Evolutionary conservation across 2,113 vertebrate genomes (phyloP), one percentile per base, ranked within the genome.

Genomic region (Hippolais icterina): DNA sequence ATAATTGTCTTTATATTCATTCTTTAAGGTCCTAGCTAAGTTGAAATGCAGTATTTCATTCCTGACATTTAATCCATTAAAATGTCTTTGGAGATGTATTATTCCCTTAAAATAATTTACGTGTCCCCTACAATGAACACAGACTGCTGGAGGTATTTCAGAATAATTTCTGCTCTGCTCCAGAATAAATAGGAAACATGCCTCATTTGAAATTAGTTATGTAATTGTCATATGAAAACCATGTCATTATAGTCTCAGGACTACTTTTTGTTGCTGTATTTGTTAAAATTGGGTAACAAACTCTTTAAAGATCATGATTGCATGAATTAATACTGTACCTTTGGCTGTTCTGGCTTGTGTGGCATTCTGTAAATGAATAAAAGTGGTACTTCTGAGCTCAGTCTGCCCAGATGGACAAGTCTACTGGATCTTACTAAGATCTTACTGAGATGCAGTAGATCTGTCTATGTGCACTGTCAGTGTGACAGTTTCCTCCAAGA

Each of bases 21-120:
- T 97, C 89, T 95, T 96, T 89, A 96, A 96, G 78, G 77, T 78
- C 93, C 65, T 70, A 70, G 41, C 35, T 78, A 89, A 93, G 95
- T 81, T 97, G 97, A 97, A 97, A 97, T 93, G 95, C 87, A 91
- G 84, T 98, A 97, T 97, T 98, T 98, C 96, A 97, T 97, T 97
- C 80, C 76, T 97, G 98, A 97, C 97, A 96, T 76, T 96, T 98
- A 98, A 97, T 98, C 97, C 84, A 97, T 98, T 91, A 94, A 83
- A 87, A 74, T 89, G 96, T 91, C 97, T 86, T 95, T 71, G 57
- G 98, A 97, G 98, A 96, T 97, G 80, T 90, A 97, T 98, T 97
- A 97, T 93, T 96, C 89, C 84, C 87, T 98, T 97, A 96, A 97
- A 97, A 95, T 97, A 97, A 93, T 96, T 94, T 94, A 95, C 2